Evolutionary conservation across 2,797 vertebrate species (phyloP), one percentile per base, ranked within the genome.

Genomic region (Diplodus puntazzo): DNA sequence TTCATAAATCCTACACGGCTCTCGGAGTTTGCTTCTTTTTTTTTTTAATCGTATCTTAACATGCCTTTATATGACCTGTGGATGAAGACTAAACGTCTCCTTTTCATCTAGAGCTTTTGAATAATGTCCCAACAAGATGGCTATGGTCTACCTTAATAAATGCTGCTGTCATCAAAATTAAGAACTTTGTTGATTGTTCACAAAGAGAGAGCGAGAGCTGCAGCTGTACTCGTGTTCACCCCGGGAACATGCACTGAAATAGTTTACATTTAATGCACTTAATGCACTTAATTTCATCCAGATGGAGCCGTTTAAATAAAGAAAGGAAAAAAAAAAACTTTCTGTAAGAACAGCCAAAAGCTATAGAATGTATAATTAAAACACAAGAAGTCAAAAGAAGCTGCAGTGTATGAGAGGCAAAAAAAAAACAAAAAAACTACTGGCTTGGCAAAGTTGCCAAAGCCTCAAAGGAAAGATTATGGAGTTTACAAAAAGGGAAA

Each of bases 401-500:
- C 88, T 85, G 86, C 77, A 64, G 46, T 67, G 69, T 84, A 73
- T 5, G 66, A 80, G 76, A 82, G 50, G 81, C 73, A 85, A 68
- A 84, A 80, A 39, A 34, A 30, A 5, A 3, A 27, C 27, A 27
- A 27, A 27, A 27, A 50, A 10, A 27, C 74, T 70, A 77, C 73
- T 80, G 75, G 66, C 74, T 85, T 82, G 79, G 88, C 74, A 73
- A 79, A 46, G 81, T 71, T 70, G 80, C 85, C 61, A 27, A 79
- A 92, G 87, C 89, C 88, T 86, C 91, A 91, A 84, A 75, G 85
- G 79, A 84, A 85, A 89, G 84, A 91, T 89, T 86, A 85, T 82
- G 83, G 77, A 62, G 82, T 90, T 88, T 93, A 76, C 77, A 85
- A 89, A 92, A 90, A 90, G 78, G 85, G 89, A 93, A 92, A 92